Evolutionary conservation across 2,113 vertebrate species (phyloP).

Genomic region (Gadus macrocephalus): DNA sequence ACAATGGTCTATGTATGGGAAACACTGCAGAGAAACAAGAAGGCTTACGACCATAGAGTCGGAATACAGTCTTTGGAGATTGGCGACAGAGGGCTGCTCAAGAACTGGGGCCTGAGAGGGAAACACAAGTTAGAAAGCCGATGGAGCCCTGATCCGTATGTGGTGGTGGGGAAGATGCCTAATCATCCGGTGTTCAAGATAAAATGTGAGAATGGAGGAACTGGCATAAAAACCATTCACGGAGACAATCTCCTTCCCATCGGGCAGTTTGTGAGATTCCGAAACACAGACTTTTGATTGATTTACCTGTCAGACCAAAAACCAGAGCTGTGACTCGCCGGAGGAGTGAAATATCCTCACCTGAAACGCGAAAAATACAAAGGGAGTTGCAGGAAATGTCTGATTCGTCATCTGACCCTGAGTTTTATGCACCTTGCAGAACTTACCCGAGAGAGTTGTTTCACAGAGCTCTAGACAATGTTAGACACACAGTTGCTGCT

Average conservation of each 20-base stretch:
- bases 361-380: no score
- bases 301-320: slow-evolving; percentile 1
- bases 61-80: background rate
- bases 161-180: no score
- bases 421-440: no score
- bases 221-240: background rate
- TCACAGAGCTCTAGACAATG: no score
- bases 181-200: slow-evolving; percentile 12
- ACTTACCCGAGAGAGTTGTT: no score
- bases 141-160: slow-evolving; percentile 2
- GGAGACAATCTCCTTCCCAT: slow-evolving; percentile 15
- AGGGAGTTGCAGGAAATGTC: no score
- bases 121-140: slow-evolving; percentile 12
- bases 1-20: background rate
- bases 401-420: slow-evolving; percentile 1
- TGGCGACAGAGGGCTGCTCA: slow-evolving; percentile 9
- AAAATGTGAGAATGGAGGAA: background rate
- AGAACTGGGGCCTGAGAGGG: slow-evolving; percentile 2
- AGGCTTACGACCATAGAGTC: background rate
- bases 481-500: no score
- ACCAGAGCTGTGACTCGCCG: background rate
- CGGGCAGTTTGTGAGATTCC: background rate
- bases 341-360: no score
- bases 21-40: slow-evolving; percentile 3
- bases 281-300: background rate